Evolutionary conservation across 2,113 vertebrate species (phyloP).

Genomic region (Chaetops frenatus): DNA sequence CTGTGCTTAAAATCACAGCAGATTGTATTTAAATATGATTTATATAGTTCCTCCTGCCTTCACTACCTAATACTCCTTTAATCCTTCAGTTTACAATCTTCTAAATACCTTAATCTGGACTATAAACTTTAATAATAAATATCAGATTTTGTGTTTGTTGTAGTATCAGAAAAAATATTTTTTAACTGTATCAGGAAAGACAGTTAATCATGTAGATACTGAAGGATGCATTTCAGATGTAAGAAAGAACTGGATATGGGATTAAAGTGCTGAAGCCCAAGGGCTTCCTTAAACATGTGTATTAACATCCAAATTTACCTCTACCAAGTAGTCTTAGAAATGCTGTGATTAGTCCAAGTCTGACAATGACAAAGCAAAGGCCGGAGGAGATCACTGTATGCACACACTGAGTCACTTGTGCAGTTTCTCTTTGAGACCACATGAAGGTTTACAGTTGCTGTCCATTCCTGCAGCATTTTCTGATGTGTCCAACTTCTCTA

Average conservation of each 20-base stretch:
- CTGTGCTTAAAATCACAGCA: background rate
- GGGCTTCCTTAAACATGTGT: background rate
- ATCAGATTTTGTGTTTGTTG: background rate
- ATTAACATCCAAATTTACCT: background rate
- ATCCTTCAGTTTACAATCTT: background rate
- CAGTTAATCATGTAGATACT: background rate
- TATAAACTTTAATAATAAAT: background rate
- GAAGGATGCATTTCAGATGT: background rate
- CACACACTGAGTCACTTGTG: background rate
- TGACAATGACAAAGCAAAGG: background rate
- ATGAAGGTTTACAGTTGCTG: background rate
- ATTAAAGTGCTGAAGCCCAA: background rate
- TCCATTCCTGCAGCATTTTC: background rate
- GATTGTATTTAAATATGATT: background rate
- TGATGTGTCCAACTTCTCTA: background rate
- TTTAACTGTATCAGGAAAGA: background rate
- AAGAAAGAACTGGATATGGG: background rate
- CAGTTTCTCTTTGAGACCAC: background rate
- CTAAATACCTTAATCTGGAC: conserved; percentile 8
- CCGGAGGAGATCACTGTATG: background rate
- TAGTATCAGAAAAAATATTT: background rate
- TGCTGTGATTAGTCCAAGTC: background rate
- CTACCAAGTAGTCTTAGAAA: background rate
- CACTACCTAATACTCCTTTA: background rate
- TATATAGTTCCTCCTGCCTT: background rate